These are phyloP conservation scores for Tipula lateralis DNA, from an alignment of 2,888 invertebrate species.

Conservation along the genomic window DNA sequence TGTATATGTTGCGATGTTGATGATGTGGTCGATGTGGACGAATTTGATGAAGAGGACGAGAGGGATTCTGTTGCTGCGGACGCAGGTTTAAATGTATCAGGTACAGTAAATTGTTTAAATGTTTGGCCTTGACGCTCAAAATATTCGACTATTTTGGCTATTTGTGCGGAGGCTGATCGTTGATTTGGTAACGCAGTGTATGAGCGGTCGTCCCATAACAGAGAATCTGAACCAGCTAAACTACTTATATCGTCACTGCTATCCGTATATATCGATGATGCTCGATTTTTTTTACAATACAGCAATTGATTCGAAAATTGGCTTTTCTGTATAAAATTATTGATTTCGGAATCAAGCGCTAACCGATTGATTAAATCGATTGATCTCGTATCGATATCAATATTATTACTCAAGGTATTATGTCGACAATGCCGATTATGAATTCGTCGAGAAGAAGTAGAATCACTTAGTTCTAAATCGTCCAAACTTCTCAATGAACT, in stretches of 20 bases:
- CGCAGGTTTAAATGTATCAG: slow-evolving; percentile 41
- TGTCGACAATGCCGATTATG: slow-evolving; percentile 40
- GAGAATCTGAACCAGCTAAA: slow-evolving; percentile 68
- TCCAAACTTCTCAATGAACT: slow-evolving; percentile 57
- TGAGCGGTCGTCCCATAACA: slow-evolving; percentile 65
- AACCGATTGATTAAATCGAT: slow-evolving; percentile 50
- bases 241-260: slow-evolving; percentile 82
- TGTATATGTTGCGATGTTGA: neutral
- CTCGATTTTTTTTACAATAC: slow-evolving; percentile 60
- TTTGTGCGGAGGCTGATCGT: slow-evolving; percentile 63
- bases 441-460: slow-evolving; percentile 40
- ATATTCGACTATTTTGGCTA: slow-evolving; percentile 81
- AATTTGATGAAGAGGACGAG: slow-evolving; percentile 32
- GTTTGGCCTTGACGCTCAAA: slow-evolving; percentile 73
- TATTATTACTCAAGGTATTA: slow-evolving; percentile 44
- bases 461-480: slow-evolving; percentile 52
- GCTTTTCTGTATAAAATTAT: slow-evolving; percentile 49
- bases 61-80: slow-evolving; percentile 31
- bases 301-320: slow-evolving; percentile 53
- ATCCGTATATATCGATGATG: slow-evolving; percentile 80
- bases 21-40: slow-evolving; percentile 29
- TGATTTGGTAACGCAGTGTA: slow-evolving; percentile 53
- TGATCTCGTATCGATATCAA: slow-evolving; percentile 45
- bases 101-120: slow-evolving; percentile 51
- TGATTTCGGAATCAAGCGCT: slow-evolving; percentile 51